phyloP scores from a whole-genome alignment of 2,113 vertebrate genomes.

The Dasyornis broadbenti region DNA sequence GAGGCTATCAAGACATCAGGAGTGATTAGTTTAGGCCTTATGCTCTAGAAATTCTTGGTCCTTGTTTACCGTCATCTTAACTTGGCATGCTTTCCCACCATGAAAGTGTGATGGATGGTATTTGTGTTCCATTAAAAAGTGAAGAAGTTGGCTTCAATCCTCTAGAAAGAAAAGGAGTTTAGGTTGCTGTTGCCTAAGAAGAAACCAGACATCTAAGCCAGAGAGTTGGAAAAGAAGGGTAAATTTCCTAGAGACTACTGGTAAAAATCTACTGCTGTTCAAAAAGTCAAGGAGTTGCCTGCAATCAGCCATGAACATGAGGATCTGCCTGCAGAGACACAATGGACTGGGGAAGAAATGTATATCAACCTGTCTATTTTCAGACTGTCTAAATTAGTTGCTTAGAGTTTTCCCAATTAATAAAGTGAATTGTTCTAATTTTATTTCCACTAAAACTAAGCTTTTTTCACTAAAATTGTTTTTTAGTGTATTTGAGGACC shows the following conservation, averaged over 20 bases:
- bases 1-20: rapidly evolving
- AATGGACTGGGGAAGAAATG: neutral
- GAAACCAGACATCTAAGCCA: neutral
- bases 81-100: neutral
- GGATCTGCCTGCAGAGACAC: neutral
- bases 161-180: neutral
- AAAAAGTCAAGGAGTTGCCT: neutral
- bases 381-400: neutral
- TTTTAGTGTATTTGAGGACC: neutral
- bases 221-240: neutral
- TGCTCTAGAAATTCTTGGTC: neutral
- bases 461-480: neutral
- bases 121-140: neutral
- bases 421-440: neutral
- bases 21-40: neutral
- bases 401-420: neutral
- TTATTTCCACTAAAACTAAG: neutral
- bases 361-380: rapidly evolving
- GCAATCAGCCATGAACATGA: neutral
- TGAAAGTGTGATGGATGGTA: neutral
- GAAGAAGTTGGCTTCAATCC: neutral
- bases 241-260: neutral
- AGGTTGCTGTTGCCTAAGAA: neutral
- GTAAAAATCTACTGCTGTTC: neutral
- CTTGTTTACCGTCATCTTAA: neutral